Percentiles rank a stretch among this genome's conserved stretches.
These are phyloP conservation scores for Drosophila kurseongensis DNA, from an alignment of 1,140 invertebrate species.

Conservation along the genomic window DNA sequence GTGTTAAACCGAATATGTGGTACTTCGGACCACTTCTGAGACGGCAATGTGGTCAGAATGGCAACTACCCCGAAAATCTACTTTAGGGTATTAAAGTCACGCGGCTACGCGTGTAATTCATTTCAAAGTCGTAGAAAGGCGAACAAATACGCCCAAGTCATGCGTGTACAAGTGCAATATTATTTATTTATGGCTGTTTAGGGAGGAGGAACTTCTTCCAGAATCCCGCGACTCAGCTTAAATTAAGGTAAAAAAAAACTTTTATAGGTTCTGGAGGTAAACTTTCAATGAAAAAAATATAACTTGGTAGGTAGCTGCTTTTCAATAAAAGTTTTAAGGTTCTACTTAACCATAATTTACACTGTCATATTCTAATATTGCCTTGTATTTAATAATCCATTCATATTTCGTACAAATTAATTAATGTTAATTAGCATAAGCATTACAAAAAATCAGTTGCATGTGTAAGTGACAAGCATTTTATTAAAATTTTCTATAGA, in stretches of 20 bases:
- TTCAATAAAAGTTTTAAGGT: too few relatives aligned
- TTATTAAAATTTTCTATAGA: too few relatives aligned
- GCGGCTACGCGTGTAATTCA: conserved; percentile 62
- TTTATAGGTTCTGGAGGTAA: conserved; percentile 20
- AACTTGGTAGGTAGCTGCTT: too few relatives aligned
- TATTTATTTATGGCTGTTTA: conserved; percentile 72
- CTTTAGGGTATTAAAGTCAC: conserved; percentile 21
- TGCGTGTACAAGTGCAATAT: conserved; percentile 62
- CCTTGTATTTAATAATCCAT: too few relatives aligned
- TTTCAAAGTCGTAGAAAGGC: conserved; percentile 66
- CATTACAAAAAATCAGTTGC: too few relatives aligned
- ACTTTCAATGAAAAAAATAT: not conserved
- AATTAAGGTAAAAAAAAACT: conserved; percentile 32
- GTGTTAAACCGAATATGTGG: conserved; percentile 24
- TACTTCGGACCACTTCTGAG: conserved; percentile 18
- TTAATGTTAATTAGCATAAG: too few relatives aligned
- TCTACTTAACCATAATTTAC: too few relatives aligned
- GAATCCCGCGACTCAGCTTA: conserved; percentile 49
- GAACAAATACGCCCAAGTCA: conserved; percentile 39
- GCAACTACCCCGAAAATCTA: not conserved
- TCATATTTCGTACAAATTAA: too few relatives aligned
- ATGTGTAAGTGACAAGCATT: too few relatives aligned
- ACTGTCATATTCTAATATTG: too few relatives aligned
- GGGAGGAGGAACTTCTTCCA: conserved; percentile 39
- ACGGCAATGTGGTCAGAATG: not conserved